Base-by-base conservation (phyloP, 2,797 vertebrate genomes). In the Microcaecilia unicolor region DNA sequence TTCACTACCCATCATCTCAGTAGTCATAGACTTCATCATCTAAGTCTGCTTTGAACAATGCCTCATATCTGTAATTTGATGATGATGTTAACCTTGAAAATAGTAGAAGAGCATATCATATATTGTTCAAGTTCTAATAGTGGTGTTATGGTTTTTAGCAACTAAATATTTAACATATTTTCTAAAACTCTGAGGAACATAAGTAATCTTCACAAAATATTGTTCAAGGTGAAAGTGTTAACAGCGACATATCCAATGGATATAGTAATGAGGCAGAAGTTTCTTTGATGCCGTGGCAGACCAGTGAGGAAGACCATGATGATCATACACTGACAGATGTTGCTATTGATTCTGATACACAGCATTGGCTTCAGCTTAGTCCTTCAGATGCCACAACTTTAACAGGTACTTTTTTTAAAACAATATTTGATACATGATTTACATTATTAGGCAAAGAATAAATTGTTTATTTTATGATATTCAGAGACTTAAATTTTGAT, bases 301-400 rank as follows among this genome's bases (percentile, higher is more conserved):
- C 59, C 2, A 78, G 81, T 6, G 91, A 97, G 15, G 93, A 96
- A 2, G 91, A 93, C 26, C 80, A 69, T 3, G 91, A 96, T 42
- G 75, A 78, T 31, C 81, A 62, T 56, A 83, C 86, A 4, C 67
- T 87, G 14, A 78, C 86, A 34, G 91, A 91, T 34, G 67, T 68
- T 45, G 78, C 85, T 4, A 72, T 72, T 23, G 91, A 94, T 31
- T 69, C 87, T 1, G 78, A 85, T 28, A 73, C 80, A 3, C 77
- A 79, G 3, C 92, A 81, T 43, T 87, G 95, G 72, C 75, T 96
- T 33, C 79, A 76, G 9, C 84, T 97, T 50, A 90, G 85, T 74
- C 87, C 92, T 48, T 78, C 82, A 2, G 91, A 93, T 48, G 80
- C 83, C 7, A 44, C 74, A 9, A 74, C 74, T 47, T 65, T 99